Percentiles rank a stretch among this genome's conserved stretches.
Evolutionary conservation across 2,113 vertebrate genomes (phyloP).

Genomic region (Hydropotes inermis): DNA sequence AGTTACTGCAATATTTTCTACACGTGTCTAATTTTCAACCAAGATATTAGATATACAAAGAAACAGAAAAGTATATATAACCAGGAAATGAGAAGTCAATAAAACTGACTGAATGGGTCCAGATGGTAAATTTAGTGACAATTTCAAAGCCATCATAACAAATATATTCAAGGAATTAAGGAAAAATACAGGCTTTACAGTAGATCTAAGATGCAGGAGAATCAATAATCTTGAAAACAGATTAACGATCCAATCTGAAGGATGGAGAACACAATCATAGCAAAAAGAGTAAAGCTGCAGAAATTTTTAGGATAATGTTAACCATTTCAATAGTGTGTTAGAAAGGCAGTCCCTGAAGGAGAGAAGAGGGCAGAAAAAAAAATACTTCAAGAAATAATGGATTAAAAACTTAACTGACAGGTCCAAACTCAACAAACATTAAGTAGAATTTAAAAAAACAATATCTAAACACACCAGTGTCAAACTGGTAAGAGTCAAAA

Average conservation of each 20-base stretch:
- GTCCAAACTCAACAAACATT: not conserved
- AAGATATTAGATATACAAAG: not conserved
- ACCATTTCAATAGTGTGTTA: not conserved
- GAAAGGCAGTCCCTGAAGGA: not conserved
- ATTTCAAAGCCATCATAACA: not conserved
- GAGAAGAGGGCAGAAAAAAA: not conserved
- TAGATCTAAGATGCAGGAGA: not conserved
- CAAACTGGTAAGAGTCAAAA: not conserved
- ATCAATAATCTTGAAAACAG: not conserved
- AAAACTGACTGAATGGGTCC: not conserved
- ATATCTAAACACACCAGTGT: not conserved
- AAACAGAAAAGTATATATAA: not conserved
- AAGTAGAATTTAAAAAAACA: not conserved
- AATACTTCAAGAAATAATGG: not conserved
- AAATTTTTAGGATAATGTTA: not conserved
- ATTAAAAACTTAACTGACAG: slow-evolving; percentile 16
- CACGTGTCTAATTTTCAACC: not conserved
- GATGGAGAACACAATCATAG: not conserved
- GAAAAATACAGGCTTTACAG: not conserved
- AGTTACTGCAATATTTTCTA: not conserved
- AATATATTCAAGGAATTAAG: not conserved
- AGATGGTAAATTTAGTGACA: not conserved
- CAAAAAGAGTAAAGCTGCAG: not conserved
- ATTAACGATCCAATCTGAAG: not conserved
- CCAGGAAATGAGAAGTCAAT: not conserved